A percentile compares a stretch with the other conserved stretches of the same genome.
Conservation (phyloP, 2,113 vertebrate genomes). For the Parotia lawesii region DNA sequence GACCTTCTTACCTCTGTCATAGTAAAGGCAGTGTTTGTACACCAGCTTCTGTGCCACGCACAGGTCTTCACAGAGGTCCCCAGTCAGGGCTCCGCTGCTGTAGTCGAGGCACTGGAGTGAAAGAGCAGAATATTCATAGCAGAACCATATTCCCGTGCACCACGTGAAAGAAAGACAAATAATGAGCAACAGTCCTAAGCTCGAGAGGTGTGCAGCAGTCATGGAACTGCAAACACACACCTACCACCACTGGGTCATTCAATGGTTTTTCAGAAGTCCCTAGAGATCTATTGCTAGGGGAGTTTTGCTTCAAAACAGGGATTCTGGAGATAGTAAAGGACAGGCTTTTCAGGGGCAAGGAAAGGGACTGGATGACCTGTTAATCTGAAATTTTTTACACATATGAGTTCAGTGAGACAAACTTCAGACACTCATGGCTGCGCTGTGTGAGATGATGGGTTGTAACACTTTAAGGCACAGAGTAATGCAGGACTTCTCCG, state of each 20-base stretch:
- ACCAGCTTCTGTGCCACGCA: conserved; percentile 80
- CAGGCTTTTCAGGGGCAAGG: background rate
- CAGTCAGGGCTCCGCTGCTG: conserved; percentile 76
- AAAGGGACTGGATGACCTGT: background rate
- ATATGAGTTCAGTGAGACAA: background rate
- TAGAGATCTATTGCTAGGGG: background rate
- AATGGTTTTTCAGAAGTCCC: background rate
- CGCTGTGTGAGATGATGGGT: accelerated
- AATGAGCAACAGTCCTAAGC: background rate
- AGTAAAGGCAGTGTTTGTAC: conserved; percentile 90
- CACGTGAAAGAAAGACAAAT: background rate
- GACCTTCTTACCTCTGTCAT: conserved; percentile 93
- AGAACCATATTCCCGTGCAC: accelerated
- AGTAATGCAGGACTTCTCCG: background rate
- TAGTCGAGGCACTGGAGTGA: conserved; percentile 88
- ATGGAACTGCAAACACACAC: background rate
- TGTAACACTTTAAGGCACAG: background rate
- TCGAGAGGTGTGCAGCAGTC: background rate
- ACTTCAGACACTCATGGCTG: background rate
- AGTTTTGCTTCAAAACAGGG: background rate
- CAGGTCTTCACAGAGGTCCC: conserved; percentile 91
- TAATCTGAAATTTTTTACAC: background rate
- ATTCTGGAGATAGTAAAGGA: background rate
- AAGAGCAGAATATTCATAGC: conserved; percentile 1
- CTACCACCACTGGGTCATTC: accelerated